Conservation (phyloP, 2,797 vertebrate genomes). For the Myripristis murdjan region DNA sequence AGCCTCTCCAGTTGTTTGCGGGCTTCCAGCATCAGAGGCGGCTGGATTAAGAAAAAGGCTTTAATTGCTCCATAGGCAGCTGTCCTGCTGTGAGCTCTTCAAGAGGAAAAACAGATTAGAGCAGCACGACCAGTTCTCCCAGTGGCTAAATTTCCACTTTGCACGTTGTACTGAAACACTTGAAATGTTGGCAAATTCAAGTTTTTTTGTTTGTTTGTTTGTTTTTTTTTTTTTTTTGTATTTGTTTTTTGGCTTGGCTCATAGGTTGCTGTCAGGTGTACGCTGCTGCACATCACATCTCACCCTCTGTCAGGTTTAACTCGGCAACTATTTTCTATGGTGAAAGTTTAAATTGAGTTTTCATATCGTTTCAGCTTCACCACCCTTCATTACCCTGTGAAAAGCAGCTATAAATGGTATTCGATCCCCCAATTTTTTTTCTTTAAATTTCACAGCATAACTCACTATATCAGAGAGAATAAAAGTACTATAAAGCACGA, state of each 20-base stretch:
- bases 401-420: not conserved
- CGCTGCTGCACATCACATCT: not conserved
- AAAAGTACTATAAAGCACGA: not conserved
- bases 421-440: too few relatives aligned
- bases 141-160: slow-evolving; percentile 53
- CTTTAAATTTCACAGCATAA: not conserved
- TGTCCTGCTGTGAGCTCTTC: slow-evolving; percentile 61
- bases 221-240: too few relatives aligned
- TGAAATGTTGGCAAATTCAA: slow-evolving; percentile 21
- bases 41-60: slow-evolving; percentile 66
- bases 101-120: slow-evolving; percentile 55
- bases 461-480: not conserved
- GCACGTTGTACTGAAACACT: slow-evolving; percentile 24
- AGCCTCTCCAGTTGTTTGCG: slow-evolving; percentile 66
- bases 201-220: too few relatives aligned
- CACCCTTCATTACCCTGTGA: not conserved
- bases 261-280: slow-evolving; percentile 4
- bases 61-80: slow-evolving; percentile 63
- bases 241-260: too few relatives aligned
- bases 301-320: not conserved
- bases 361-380: not conserved
- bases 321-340: slow-evolving; percentile 21
- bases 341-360: slow-evolving; percentile 31
- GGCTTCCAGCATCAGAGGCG: slow-evolving; percentile 49
- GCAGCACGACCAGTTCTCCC: slow-evolving; percentile 39